Conservation (phyloP, 2,113 vertebrate genomes). For the Neodon shergylaensis region DNA sequence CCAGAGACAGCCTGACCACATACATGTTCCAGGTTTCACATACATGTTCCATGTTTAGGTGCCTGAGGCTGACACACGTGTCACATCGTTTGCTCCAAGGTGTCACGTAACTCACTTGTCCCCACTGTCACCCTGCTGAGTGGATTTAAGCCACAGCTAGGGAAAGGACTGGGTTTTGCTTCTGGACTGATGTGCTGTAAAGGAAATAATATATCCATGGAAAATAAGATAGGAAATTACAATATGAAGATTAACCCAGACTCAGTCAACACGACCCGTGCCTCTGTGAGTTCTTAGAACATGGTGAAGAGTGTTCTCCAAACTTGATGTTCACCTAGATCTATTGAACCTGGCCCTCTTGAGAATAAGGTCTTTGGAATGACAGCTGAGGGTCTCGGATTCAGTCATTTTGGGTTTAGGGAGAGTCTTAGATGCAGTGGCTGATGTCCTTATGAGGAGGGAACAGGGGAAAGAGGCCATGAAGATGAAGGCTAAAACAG, state of each 20-base stretch:
- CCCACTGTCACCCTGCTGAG: neutral
- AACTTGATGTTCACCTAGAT: neutral
- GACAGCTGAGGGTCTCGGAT: neutral
- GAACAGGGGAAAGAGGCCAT: neutral
- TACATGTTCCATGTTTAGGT: neutral
- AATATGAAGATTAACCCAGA: neutral
- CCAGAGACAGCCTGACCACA: neutral
- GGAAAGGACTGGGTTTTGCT: neutral
- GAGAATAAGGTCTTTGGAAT: neutral
- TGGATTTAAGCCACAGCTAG: neutral
- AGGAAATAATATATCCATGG: neutral
- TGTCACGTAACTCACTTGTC: neutral
- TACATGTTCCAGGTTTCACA: no score
- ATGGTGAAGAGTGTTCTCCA: neutral
- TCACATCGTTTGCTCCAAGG: neutral
- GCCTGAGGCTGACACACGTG: neutral
- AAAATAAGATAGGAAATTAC: neutral
- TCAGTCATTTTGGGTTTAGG: neutral
- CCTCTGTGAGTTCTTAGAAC: no score
- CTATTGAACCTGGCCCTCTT: neutral
- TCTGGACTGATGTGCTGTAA: neutral
- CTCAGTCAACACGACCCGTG: neutral
- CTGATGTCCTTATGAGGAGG: neutral
- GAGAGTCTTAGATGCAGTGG: neutral
- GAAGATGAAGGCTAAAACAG: neutral